Evolutionary conservation across 1,140 invertebrate genomes (phyloP).

Genomic region (Hesperophylax magnus): DNA sequence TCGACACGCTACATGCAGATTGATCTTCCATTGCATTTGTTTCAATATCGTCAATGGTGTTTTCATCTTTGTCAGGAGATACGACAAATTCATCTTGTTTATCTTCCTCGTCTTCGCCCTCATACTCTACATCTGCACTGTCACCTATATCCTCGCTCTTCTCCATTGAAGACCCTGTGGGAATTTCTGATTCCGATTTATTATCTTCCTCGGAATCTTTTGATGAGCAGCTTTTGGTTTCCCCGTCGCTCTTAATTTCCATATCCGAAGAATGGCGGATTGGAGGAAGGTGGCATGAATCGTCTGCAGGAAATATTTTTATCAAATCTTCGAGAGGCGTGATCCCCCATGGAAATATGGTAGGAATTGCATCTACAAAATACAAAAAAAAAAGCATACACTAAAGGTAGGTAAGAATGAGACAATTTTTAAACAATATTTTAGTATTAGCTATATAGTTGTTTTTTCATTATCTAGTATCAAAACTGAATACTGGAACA

Average conservation of each 20-base stretch:
- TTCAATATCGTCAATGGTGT: background rate
- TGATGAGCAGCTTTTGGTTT: conserved; percentile 2
- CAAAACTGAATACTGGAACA: too few species aligned
- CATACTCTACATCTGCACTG: background rate
- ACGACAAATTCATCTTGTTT: background rate
- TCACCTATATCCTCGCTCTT: background rate
- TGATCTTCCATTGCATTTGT: background rate
- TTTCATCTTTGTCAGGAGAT: background rate
- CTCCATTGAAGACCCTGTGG: background rate
- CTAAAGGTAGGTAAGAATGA: background rate
- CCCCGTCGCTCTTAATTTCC: conserved; percentile 23
- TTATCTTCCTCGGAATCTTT: conserved; percentile 34
- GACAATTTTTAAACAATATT: too few species aligned
- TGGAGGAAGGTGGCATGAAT: background rate
- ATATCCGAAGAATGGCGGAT: background rate
- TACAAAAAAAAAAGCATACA: conserved; percentile 27
- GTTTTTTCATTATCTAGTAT: too few species aligned
- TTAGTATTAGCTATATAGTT: too few species aligned
- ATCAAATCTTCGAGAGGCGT: conserved; percentile 42
- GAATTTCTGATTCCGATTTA: conserved; percentile 16
- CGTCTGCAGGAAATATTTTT: conserved; percentile 33
- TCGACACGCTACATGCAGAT: background rate
- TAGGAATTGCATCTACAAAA: conserved; percentile 62
- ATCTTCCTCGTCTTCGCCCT: background rate
- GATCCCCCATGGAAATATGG: conserved; percentile 66